Evolutionary conservation across 2,888 invertebrate genomes (phyloP), one percentile per base, ranked within the genome.

Genomic region (Isotomurus palustris): DNA sequence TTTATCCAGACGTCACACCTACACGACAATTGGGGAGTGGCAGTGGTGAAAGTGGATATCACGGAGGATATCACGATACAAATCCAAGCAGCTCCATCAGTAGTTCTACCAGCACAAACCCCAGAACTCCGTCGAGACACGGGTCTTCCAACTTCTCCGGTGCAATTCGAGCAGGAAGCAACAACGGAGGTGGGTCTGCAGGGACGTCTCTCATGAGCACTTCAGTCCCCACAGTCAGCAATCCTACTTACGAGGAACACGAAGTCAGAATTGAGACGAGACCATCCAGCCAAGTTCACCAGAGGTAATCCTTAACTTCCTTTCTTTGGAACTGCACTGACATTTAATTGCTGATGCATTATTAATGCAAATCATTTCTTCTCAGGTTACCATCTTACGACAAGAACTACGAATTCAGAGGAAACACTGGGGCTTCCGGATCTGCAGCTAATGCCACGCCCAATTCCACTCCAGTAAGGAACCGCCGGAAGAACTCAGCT

Each of bases 111-210:
- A 64, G 74, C 78, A 70, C 72, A 77, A 56, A 25, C 70, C 75
- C 53, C 76, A 74, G 45, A 73, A 74, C 43, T 74, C 74, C 52
- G 74, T 74, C 68, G 56, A 41, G 69, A 67, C 64, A 64, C 22
- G 41, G 35, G 12, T 24, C 50, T 4, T n/a, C 56, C 12, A 29
- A 29, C 22, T 47, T 22, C 24, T 22, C 35, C 5, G n/a, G 17
- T 10, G 91, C 56, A 88, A 88, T 0, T 84, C 87, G n/a, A 0
- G 88, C 89, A 0, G 87, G 87, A 72, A 84, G 88, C 3, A 84
- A 83, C 19, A 82, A 81, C 71, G 79, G n/a, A n/a, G n/a, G n/a
- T n/a, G n/a, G n/a, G 2, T 82, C 82, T 68, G 67, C 63, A 32
- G 76, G 78, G 8, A 80, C 79, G 8, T 80, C 80, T 2, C 80